Percentiles rank a stretch among this genome's conserved stretches.
Conservation (phyloP, 2,797 vertebrate genomes). For the Emydoidea blandingii region DNA sequence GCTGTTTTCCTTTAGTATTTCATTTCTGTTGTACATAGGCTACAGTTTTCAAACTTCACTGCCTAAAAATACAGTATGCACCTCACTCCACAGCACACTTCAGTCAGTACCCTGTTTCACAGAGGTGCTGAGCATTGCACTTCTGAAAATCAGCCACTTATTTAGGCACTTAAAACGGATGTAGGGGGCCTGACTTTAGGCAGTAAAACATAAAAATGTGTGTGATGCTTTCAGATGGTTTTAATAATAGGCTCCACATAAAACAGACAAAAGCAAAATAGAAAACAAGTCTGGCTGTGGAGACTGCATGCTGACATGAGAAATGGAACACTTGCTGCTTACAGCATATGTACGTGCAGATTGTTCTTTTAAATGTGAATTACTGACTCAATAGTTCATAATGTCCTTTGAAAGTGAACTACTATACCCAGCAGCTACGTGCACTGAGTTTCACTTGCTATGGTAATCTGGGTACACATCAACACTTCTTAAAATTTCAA, state of each 20-base stretch:
- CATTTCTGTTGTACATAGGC: not conserved
- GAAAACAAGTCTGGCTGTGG: conserved; percentile 21
- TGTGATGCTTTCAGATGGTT: conserved; percentile 50
- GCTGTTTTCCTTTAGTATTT: not conserved
- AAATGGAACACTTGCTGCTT: conserved; percentile 25
- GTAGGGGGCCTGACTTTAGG: conserved; percentile 26
- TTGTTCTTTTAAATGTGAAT: conserved; percentile 24
- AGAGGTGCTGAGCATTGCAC: not conserved
- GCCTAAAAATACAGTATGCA: not conserved
- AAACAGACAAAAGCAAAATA: conserved; percentile 37
- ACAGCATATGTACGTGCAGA: not conserved
- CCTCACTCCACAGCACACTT: not conserved
- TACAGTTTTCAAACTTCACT: not conserved
- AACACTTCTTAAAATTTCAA: not conserved
- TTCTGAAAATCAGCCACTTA: conserved; percentile 7
- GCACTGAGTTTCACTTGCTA: not conserved
- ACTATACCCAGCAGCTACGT: not conserved
- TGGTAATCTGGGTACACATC: not conserved
- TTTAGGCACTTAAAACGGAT: conserved; percentile 2
- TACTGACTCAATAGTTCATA: conserved; percentile 23
- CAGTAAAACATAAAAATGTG: conserved; percentile 25
- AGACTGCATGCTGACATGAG: conserved; percentile 58
- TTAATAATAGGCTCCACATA: conserved; percentile 59
- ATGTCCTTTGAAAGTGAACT: conserved; percentile 12
- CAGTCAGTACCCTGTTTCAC: not conserved